A percentile compares a stretch with the other conserved stretches of the same genome.
phyloP scores from a whole-genome alignment of 2,113 vertebrate species.

The Mohoua ochrocephala region DNA sequence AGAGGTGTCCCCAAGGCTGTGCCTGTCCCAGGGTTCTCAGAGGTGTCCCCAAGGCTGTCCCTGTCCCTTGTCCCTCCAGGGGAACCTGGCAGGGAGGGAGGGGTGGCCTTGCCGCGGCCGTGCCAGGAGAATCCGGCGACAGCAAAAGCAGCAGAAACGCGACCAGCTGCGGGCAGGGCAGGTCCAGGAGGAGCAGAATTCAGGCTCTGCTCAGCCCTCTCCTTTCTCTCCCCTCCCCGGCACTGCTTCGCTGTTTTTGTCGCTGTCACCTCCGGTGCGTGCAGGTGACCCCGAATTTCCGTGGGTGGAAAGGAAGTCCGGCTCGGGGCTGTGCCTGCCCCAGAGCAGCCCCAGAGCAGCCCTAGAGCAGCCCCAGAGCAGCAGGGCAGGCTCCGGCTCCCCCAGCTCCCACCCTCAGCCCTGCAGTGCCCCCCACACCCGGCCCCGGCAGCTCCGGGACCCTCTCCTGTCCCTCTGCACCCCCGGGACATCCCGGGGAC shows the following conservation, averaged over 20 bases:
- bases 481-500: neutral
- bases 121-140: neutral
- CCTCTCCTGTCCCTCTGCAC: no score
- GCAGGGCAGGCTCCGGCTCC: neutral
- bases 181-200: neutral
- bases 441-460: neutral
- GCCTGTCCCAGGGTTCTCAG: no score
- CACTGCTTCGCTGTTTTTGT: neutral
- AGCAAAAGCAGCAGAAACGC: neutral
- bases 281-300: neutral
- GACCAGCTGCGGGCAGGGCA: neutral
- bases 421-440: no score
- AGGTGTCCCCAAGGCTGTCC: neutral
- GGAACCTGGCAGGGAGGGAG: neutral
- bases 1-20: no score
- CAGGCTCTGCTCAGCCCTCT: neutral
- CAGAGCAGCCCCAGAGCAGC: no score
- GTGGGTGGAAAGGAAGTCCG: neutral
- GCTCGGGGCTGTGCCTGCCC: no score
- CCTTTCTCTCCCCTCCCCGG: neutral
- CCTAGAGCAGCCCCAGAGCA: neutral
- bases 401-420: no score
- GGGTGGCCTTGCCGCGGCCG: rapidly evolving
- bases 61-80: neutral
- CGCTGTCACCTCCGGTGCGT: neutral